These are phyloP conservation scores for Minunthozetes semirufus DNA, from an alignment of 2,888 invertebrate species.

Conservation along the genomic window DNA sequence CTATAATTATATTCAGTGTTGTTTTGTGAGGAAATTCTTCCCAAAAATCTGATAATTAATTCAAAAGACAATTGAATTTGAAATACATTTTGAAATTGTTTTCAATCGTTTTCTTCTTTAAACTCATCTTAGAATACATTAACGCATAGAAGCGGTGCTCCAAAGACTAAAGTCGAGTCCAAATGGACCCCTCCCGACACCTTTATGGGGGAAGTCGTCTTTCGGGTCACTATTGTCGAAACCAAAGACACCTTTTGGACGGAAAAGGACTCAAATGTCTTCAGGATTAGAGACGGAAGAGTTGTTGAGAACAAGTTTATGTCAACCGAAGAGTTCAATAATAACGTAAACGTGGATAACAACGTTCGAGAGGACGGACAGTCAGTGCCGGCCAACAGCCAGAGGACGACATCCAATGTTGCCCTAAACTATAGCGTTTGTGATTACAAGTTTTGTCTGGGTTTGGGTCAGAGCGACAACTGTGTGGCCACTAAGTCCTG, in stretches of 20 bases:
- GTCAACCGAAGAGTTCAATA: conserved; percentile 1
- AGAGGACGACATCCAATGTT: not conserved
- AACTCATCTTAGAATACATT: not conserved
- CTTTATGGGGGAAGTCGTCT: conserved; percentile 10
- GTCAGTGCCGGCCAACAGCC: not conserved
- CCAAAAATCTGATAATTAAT: too few species aligned
- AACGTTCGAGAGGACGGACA: not conserved
- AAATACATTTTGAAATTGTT: not conserved
- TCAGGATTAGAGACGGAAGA: not conserved
- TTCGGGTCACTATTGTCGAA: conserved; percentile 28
- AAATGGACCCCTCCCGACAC: conserved; percentile 24
- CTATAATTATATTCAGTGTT: too few species aligned
- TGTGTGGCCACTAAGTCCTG: conserved; percentile 21
- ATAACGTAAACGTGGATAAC: not conserved
- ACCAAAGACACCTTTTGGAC: conserved; percentile 30
- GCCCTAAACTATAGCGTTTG: conserved; percentile 19
- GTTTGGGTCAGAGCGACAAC: conserved; percentile 8
- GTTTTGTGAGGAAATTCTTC: too few species aligned
- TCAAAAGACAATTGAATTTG: too few species aligned
- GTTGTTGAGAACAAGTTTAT: not conserved
- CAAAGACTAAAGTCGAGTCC: not conserved
- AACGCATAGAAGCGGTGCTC: not conserved
- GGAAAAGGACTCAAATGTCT: conserved; percentile 1
- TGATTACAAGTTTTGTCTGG: conserved; percentile 22
- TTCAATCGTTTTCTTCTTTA: not conserved